Conservation (phyloP, 2,797 vertebrate genomes). For the Sandelia bainsii region DNA sequence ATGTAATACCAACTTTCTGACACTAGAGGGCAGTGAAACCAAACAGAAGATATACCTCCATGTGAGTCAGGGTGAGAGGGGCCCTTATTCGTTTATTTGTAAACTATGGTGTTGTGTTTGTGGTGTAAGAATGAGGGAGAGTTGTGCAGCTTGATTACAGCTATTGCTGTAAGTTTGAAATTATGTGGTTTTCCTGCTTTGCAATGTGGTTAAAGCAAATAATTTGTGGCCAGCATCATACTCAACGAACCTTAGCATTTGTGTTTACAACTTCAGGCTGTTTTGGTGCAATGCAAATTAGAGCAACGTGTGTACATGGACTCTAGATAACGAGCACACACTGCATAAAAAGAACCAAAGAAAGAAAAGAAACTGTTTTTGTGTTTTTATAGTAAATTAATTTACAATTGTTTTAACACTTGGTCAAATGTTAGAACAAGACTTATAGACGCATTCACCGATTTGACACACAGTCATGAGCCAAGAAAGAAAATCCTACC, state of each 20-base stretch:
- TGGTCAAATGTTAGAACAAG: constrained; percentile 4
- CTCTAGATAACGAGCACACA: not conserved
- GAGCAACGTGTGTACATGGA: not conserved
- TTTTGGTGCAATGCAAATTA: constrained; percentile 2
- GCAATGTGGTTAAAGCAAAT: not conserved
- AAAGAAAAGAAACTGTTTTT: not conserved
- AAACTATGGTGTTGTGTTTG: not conserved
- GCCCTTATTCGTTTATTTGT: not conserved
- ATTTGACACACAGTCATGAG: too few relatives aligned
- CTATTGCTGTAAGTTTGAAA: not conserved
- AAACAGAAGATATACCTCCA: constrained; percentile 19
- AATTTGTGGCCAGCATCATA: not conserved
- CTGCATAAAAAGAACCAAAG: not conserved
- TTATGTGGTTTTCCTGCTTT: not conserved
- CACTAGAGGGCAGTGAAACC: constrained; percentile 70
- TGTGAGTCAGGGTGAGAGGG: fast-evolving
- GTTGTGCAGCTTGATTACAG: not conserved
- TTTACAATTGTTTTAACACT: constrained; percentile 7
- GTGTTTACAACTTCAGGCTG: not conserved
- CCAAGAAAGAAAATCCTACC: constrained; percentile 9
- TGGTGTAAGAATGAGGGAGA: not conserved
- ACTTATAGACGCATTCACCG: constrained; percentile 2
- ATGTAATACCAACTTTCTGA: not conserved
- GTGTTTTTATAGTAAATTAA: not conserved
- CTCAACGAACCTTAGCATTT: not conserved